Percentiles rank a stretch among this genome's conserved stretches.
phyloP scores from a whole-genome alignment of 2,797 vertebrate genomes.

The Chromobotia macracanthus region DNA sequence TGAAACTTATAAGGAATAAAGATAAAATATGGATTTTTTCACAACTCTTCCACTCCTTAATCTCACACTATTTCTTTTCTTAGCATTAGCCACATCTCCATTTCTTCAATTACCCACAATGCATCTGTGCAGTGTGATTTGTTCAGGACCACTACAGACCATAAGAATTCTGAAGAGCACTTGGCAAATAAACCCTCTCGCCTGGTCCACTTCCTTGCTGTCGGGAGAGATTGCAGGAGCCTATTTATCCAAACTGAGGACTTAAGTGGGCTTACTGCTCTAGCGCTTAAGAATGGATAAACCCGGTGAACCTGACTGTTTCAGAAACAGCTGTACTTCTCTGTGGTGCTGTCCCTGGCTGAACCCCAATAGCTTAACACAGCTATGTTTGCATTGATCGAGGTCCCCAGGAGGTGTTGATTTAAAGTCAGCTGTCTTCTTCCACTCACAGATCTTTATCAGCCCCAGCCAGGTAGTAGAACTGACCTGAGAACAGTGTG shows the following conservation, averaged over 20 bases:
- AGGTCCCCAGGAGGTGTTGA: constrained; percentile 21
- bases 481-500: constrained; percentile 16
- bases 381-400: constrained; percentile 24
- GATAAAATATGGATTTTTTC: constrained; percentile 34
- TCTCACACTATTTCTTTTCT: constrained; percentile 9
- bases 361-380: constrained; percentile 24
- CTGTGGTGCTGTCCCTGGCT: constrained; percentile 2
- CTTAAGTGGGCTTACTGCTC: constrained; percentile 23
- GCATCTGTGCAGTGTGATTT: constrained; percentile 13
- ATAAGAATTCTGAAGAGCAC: constrained; percentile 11
- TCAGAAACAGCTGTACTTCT: constrained; percentile 32
- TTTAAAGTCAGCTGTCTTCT: constrained; percentile 36
- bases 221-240: constrained; percentile 5
- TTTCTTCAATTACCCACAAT: constrained; percentile 11
- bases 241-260: constrained; percentile 31
- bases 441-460: constrained; percentile 43
- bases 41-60: neutral
- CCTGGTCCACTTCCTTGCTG: neutral
- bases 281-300: constrained; percentile 27
- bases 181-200: constrained; percentile 17
- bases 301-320: constrained; percentile 24
- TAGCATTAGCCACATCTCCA: constrained; percentile 23
- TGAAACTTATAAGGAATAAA: constrained; percentile 13
- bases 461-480: neutral
- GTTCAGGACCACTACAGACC: constrained; percentile 5